Evolutionary conservation across 2,113 vertebrate species (phyloP).

Genomic region (Myodes glareolus): DNA sequence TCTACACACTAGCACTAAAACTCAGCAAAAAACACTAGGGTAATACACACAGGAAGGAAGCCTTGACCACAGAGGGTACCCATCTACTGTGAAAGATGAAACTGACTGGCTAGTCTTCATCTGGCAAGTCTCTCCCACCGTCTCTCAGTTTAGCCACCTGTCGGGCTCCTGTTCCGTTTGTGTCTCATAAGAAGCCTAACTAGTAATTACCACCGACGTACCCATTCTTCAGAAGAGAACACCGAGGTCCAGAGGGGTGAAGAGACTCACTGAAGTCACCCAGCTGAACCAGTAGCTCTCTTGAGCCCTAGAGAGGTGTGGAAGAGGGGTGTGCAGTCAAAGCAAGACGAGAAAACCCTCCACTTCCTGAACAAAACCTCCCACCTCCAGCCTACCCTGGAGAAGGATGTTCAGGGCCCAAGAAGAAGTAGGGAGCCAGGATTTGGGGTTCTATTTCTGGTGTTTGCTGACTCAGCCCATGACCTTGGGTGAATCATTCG

Average conservation of each 20-base stretch:
- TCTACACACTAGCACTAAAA: not conserved
- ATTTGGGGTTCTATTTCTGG: slow-evolving; percentile 64
- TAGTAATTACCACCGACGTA: not conserved
- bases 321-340: not conserved
- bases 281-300: not conserved
- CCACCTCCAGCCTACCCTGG: not conserved
- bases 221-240: not conserved
- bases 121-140: rapidly evolving
- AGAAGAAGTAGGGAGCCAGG: not conserved
- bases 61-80: too few species aligned
- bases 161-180: not conserved
- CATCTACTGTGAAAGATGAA: not conserved
- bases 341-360: not conserved
- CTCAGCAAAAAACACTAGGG: not conserved
- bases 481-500: slow-evolving; percentile 78
- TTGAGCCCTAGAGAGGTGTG: not conserved
- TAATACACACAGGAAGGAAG: not conserved
- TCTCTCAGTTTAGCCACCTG: too few species aligned
- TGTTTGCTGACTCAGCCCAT: slow-evolving; percentile 75
- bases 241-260: not conserved
- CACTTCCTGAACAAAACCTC: not conserved
- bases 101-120: not conserved
- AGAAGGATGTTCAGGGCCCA: not conserved
- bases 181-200: not conserved
- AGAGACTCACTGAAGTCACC: not conserved